phyloP scores from a whole-genome alignment of 2,888 invertebrate species.

The Eilema sororculum region DNA sequence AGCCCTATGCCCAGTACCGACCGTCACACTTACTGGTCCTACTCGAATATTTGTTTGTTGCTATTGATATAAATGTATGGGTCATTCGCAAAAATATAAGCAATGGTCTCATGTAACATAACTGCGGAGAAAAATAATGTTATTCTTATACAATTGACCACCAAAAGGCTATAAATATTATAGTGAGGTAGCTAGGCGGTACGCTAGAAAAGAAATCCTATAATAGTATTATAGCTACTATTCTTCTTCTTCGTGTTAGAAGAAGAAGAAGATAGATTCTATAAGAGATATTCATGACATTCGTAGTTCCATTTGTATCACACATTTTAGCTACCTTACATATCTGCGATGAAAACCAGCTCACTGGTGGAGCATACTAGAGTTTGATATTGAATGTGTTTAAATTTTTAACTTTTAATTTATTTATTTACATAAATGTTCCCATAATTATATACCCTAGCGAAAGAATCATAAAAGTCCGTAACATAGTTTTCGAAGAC shows the following conservation, averaged over 20 bases:
- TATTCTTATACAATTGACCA: background rate
- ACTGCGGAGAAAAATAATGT: background rate
- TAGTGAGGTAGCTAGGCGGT: background rate
- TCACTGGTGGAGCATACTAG: background rate
- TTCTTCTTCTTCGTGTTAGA: too few relatives aligned
- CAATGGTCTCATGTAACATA: background rate
- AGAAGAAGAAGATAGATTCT: too few relatives aligned
- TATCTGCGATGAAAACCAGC: background rate
- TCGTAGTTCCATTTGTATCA: background rate
- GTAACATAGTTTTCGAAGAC: background rate
- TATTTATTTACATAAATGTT: background rate
- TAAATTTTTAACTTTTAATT: background rate
- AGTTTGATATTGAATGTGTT: background rate
- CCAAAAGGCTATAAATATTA: background rate
- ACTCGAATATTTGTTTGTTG: background rate
- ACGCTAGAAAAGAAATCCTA: too few relatives aligned
- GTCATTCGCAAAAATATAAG: background rate
- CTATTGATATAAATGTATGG: background rate
- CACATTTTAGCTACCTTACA: background rate
- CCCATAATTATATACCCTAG: constrained; percentile 2
- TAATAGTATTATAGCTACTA: background rate
- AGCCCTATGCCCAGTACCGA: constrained; percentile 29
- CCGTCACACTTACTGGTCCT: constrained; percentile 34
- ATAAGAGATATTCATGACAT: background rate
- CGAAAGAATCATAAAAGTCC: constrained; percentile 10